Percentiles rank a stretch among this genome's conserved stretches.
Evolutionary conservation across 2,888 invertebrate species (phyloP).

Genomic region (Boloria euphrosyne): DNA sequence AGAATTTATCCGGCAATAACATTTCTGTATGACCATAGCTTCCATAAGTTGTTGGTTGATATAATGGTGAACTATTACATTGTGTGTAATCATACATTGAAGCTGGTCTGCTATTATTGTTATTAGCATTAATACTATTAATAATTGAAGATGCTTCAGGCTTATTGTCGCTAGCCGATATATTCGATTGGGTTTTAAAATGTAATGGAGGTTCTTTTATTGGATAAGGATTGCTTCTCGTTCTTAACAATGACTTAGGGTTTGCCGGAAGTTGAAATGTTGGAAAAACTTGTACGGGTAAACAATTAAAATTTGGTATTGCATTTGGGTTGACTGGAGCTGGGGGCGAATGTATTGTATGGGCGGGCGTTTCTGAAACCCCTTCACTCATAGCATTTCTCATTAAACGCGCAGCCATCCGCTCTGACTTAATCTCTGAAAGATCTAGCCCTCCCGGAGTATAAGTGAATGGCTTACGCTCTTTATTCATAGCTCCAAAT

Average conservation of each 20-base stretch:
- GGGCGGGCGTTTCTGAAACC: conserved; percentile 84
- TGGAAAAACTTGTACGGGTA: conserved; percentile 80
- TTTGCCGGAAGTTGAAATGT: conserved; percentile 87
- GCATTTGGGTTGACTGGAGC: conserved; percentile 72
- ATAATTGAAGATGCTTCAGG: conserved; percentile 42
- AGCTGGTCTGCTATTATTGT: conserved; percentile 53
- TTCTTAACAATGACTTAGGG: conserved; percentile 81
- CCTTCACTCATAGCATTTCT: conserved; percentile 85
- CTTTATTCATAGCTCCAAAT: conserved; percentile 94
- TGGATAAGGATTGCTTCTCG: conserved; percentile 65
- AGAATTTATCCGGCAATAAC: conserved; percentile 56
- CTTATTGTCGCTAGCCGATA: conserved; percentile 39
- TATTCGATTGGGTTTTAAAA: conserved; percentile 41
- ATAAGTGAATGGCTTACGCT: conserved; percentile 97
- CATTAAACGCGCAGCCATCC: conserved; percentile 90
- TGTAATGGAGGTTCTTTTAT: conserved; percentile 52
- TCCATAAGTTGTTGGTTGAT: conserved; percentile 50
- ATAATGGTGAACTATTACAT: conserved; percentile 43
- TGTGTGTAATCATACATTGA: conserved; percentile 55
- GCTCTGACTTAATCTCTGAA: conserved; percentile 94
- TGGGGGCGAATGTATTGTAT: conserved; percentile 73
- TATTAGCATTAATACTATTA: conserved; percentile 27
- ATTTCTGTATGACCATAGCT: conserved; percentile 48
- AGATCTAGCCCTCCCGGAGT: conserved; percentile 96
- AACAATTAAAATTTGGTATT: conserved; percentile 73